phyloP scores from a whole-genome alignment of 2,113 vertebrate genomes.

The Rhinopomastus cyanomelas region DNA sequence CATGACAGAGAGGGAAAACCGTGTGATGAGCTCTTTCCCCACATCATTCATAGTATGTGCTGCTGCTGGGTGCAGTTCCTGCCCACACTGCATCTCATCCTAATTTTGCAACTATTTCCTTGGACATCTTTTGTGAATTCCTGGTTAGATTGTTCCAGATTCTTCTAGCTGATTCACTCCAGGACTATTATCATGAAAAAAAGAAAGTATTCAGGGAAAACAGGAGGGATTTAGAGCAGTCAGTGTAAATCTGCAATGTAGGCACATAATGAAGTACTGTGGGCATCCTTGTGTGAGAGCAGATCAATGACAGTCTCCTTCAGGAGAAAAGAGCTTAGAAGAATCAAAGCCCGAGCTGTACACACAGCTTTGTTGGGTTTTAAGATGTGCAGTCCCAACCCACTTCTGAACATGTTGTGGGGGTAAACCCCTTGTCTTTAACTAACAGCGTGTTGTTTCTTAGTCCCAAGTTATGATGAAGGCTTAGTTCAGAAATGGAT shows the following conservation, averaged over 20 bases:
- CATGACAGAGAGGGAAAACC: neutral
- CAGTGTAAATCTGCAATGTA: neutral
- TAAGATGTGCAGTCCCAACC: neutral
- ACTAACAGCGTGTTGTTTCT: neutral
- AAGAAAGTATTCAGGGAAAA: neutral
- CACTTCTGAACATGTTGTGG: neutral
- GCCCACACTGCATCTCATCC: neutral
- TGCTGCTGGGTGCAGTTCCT: neutral
- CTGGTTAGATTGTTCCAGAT: neutral
- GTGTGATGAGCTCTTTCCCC: neutral
- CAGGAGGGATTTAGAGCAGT: neutral
- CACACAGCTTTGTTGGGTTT: neutral
- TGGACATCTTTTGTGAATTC: neutral
- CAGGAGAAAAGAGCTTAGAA: neutral
- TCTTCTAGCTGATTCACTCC: slow-evolving; percentile 1
- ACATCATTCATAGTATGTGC: rapidly evolving
- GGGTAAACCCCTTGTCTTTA: neutral
- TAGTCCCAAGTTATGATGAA: neutral
- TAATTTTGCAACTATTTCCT: neutral
- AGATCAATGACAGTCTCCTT: neutral
- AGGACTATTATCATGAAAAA: neutral
- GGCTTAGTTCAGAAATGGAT: neutral
- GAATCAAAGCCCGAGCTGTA: neutral
- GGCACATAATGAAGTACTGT: neutral
- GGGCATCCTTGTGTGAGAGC: neutral